Percentiles rank a stretch among this genome's conserved stretches.
Evolutionary conservation across 2,888 invertebrate species (phyloP).

Genomic region (Nomada ferruginata): DNA sequence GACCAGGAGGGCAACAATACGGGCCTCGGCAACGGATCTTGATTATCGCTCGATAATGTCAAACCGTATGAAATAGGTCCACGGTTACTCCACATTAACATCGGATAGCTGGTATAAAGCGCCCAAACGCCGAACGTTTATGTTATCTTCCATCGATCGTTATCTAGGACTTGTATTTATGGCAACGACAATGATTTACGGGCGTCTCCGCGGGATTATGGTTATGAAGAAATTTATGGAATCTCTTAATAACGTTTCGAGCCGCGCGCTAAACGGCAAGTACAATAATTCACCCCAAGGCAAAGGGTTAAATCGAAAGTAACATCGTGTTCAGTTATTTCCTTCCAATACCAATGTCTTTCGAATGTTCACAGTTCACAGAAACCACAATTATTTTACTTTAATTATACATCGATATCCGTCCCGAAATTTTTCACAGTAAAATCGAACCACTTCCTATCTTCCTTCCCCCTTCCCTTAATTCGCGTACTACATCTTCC

Average conservation of each 20-base stretch:
- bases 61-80: slow-evolving; percentile 47
- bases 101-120: slow-evolving; percentile 20
- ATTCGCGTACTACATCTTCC: background rate
- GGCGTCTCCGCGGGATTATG: slow-evolving; percentile 34
- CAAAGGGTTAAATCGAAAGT: slow-evolving; percentile 2
- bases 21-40: slow-evolving; percentile 23
- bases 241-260: slow-evolving; percentile 47
- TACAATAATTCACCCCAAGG: slow-evolving; percentile 20
- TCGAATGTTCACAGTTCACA: background rate
- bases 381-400: background rate
- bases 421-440: background rate
- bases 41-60: slow-evolving; percentile 59
- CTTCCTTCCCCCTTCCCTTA: background rate
- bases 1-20: slow-evolving; percentile 52
- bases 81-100: slow-evolving; percentile 43
- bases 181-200: slow-evolving; percentile 43
- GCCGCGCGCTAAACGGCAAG: background rate
- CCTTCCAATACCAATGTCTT: background rate
- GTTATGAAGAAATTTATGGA: slow-evolving; percentile 49
- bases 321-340: too few relatives aligned
- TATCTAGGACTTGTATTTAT: slow-evolving; percentile 50
- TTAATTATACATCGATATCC: background rate
- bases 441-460: background rate
- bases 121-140: slow-evolving; percentile 22
- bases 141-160: slow-evolving; percentile 51